phyloP scores from a whole-genome alignment of 2,113 vertebrate genomes.

The Thamnophis sirtalis region DNA sequence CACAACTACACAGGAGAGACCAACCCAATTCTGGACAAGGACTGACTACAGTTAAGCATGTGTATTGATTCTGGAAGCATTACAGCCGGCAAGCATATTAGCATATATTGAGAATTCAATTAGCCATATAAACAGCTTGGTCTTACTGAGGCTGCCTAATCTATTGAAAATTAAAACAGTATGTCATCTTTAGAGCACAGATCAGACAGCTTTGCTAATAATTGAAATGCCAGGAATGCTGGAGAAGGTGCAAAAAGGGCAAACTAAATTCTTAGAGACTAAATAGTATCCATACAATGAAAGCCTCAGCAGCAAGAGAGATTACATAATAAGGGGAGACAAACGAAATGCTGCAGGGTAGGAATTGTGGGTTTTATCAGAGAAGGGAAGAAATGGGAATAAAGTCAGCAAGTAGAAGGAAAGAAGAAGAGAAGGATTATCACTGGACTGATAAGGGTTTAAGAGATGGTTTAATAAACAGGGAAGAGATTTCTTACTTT shows the following conservation, averaged over 20 bases:
- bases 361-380: not conserved
- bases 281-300: not conserved
- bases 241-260: not conserved
- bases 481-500: not conserved
- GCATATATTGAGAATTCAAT: not conserved
- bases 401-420: not conserved
- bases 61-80: not conserved
- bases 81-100: not conserved
- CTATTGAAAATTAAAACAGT: constrained; percentile 6
- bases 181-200: not conserved
- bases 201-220: not conserved
- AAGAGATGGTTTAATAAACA: not conserved
- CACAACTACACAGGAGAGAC: not conserved
- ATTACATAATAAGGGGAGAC: not conserved
- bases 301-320: not conserved
- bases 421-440: not conserved
- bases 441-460: not conserved
- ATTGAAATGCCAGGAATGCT: not conserved
- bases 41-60: not conserved
- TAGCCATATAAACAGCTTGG: not conserved
- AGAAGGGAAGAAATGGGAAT: not conserved
- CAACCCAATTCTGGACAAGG: accelerated
- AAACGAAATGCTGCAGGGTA: not conserved
- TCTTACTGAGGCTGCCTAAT: not conserved
- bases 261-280: not conserved